Conservation (phyloP, 1,140 invertebrate genomes). For the Gonatopus flavifemur region DNA sequence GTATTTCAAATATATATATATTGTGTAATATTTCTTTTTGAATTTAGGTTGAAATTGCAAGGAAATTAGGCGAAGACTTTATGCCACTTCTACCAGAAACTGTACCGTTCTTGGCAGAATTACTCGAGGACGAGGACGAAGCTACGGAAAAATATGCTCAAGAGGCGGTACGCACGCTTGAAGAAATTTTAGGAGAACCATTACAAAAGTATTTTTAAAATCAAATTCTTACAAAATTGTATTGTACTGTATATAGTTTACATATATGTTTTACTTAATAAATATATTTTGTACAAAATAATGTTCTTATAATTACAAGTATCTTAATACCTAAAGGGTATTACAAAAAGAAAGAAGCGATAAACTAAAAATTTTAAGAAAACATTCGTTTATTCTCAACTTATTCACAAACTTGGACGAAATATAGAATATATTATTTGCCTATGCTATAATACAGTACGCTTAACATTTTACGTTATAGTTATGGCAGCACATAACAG, state of each 20-base stretch:
- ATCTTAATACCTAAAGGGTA: neutral
- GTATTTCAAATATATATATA: conserved; percentile 4
- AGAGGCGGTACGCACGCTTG: conserved; percentile 73
- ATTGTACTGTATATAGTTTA: too few relatives aligned
- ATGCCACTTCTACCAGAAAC: conserved; percentile 79
- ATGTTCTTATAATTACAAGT: too few relatives aligned
- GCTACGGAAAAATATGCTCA: conserved; percentile 75
- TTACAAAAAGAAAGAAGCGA: conserved; percentile 4
- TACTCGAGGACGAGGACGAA: conserved; percentile 81
- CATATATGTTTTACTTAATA: too few relatives aligned
- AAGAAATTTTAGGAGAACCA: conserved; percentile 80
- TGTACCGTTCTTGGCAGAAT: conserved; percentile 79
- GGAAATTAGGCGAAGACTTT: conserved; percentile 80
- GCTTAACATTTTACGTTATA: conserved; percentile 23
- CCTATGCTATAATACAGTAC: conserved; percentile 42
- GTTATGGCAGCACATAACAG: conserved; percentile 19
- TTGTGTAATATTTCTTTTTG: neutral
- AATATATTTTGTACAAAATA: too few relatives aligned
- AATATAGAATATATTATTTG: conserved; percentile 44
- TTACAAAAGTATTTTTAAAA: conserved; percentile 79
- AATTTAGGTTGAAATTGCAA: conserved; percentile 69
- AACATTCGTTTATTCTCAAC: conserved; percentile 46
- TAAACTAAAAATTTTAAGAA: conserved; percentile 23
- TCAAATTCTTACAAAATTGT: too few relatives aligned
- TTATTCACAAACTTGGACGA: conserved; percentile 44